These are phyloP conservation scores for Adoxophyes honmai DNA, from an alignment of 1,140 invertebrate genomes.

Conservation along the genomic window DNA sequence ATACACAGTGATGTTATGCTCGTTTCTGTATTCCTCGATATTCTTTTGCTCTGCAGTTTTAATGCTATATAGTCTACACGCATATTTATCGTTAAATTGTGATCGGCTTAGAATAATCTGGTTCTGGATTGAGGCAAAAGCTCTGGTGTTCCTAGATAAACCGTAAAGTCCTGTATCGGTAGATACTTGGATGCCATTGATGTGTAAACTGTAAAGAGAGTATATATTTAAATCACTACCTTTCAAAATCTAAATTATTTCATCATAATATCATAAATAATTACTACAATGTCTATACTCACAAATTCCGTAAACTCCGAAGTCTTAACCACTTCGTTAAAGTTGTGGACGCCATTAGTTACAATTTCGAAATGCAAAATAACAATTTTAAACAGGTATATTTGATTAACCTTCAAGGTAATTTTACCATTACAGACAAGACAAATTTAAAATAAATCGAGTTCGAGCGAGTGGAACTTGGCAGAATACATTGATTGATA, in stretches of 20 bases:
- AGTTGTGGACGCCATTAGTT: neutral
- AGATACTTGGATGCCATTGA: neutral
- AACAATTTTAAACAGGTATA: too few relatives aligned
- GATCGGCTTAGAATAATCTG: neutral
- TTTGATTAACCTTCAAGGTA: too few relatives aligned
- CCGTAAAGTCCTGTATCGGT: neutral
- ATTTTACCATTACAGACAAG: too few relatives aligned
- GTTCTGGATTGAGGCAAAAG: slow-evolving; percentile 10
- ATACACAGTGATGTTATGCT: slow-evolving; percentile 62
- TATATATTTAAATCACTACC: neutral
- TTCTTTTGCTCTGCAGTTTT: slow-evolving; percentile 44
- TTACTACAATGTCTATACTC: neutral
- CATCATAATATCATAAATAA: neutral
- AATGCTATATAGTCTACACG: slow-evolving; percentile 45
- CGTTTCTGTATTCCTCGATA: slow-evolving; percentile 47
- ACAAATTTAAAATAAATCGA: too few relatives aligned
- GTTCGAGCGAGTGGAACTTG: too few relatives aligned
- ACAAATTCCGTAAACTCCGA: neutral
- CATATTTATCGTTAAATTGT: slow-evolving; percentile 1
- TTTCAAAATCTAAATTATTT: too few relatives aligned
- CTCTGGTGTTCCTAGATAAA: neutral
- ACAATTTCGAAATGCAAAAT: too few relatives aligned
- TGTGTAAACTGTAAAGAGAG: neutral
- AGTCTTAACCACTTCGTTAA: neutral
- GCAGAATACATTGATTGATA: too few relatives aligned